phyloP scores from a whole-genome alignment of 1,140 invertebrate genomes.

The Drosophila ficusphila region DNA sequence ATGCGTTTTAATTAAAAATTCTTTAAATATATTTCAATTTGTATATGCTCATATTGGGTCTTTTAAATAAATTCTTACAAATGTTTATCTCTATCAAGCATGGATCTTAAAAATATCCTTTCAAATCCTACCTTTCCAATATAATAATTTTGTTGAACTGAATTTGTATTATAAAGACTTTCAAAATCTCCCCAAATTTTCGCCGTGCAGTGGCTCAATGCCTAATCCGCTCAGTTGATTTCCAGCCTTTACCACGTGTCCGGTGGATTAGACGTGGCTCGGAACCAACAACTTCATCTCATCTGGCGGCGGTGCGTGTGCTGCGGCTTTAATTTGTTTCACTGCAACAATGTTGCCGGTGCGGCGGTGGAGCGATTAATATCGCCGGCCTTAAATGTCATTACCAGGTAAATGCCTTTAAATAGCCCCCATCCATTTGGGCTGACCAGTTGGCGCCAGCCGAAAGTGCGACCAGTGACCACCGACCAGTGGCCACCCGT shows the following conservation, averaged over 20 bases:
- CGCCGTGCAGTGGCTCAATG: constrained; percentile 2
- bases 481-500: constrained; percentile 20
- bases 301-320: constrained; percentile 10
- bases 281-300: constrained; percentile 43
- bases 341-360: constrained; percentile 45
- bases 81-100: too few species aligned
- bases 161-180: too few species aligned
- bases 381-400: constrained; percentile 66
- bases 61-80: too few species aligned
- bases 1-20: too few species aligned
- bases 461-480: constrained; percentile 32
- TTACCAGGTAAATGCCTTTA: constrained; percentile 75
- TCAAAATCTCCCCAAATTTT: constrained; percentile 2
- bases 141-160: too few species aligned
- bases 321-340: constrained; percentile 17
- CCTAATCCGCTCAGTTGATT: constrained; percentile 20
- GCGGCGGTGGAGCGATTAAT: constrained; percentile 33
- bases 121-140: too few species aligned
- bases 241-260: constrained; percentile 38
- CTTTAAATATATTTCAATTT: too few species aligned
- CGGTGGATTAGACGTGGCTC: constrained; percentile 11
- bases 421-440: constrained; percentile 68
- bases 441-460: constrained; percentile 52
- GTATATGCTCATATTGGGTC: too few species aligned
- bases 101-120: too few species aligned